Evolutionary conservation across 2,888 invertebrate species (phyloP).

Genomic region (Orthosia gothica): DNA sequence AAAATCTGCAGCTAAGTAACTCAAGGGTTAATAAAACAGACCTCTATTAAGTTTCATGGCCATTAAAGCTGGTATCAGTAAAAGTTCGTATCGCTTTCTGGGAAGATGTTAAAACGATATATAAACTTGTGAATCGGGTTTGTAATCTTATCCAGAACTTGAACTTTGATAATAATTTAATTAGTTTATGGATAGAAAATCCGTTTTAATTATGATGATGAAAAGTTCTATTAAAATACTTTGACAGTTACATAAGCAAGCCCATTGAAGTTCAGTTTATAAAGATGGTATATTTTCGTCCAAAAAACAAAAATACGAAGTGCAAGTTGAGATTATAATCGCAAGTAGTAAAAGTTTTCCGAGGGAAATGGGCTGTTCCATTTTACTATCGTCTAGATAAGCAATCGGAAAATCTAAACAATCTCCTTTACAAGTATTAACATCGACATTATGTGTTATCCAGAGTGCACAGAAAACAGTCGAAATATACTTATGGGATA

Average conservation of each 20-base stretch:
- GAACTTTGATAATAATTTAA: conserved; percentile 47
- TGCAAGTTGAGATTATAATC: conserved; percentile 30
- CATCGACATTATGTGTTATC: conserved; percentile 1
- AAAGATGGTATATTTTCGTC: background rate
- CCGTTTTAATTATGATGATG: conserved; percentile 26
- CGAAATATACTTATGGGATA: background rate
- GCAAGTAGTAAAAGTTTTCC: conserved; percentile 12
- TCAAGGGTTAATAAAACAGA: conserved; percentile 66
- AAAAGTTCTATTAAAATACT: conserved; percentile 19
- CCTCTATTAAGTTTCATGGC: conserved; percentile 67
- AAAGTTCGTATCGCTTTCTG: conserved; percentile 43
- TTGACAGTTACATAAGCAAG: background rate
- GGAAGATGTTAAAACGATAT: conserved; percentile 56
- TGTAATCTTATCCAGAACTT: conserved; percentile 47
- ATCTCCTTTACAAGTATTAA: conserved; percentile 8
- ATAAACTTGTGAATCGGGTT: conserved; percentile 52
- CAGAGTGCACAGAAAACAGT: background rate
- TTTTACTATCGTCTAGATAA: conserved; percentile 41
- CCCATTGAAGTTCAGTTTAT: background rate
- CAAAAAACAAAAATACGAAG: conserved; percentile 9
- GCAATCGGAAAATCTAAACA: conserved; percentile 25
- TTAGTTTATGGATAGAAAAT: conserved; percentile 25
- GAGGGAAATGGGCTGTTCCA: conserved; percentile 10
- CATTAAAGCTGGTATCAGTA: conserved; percentile 51
- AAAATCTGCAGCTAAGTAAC: conserved; percentile 59